A percentile compares a stretch with the other conserved stretches of the same genome.
These are phyloP conservation scores for Glossophaga mutica DNA, from an alignment of 2,797 vertebrate genomes.

Conservation along the genomic window DNA sequence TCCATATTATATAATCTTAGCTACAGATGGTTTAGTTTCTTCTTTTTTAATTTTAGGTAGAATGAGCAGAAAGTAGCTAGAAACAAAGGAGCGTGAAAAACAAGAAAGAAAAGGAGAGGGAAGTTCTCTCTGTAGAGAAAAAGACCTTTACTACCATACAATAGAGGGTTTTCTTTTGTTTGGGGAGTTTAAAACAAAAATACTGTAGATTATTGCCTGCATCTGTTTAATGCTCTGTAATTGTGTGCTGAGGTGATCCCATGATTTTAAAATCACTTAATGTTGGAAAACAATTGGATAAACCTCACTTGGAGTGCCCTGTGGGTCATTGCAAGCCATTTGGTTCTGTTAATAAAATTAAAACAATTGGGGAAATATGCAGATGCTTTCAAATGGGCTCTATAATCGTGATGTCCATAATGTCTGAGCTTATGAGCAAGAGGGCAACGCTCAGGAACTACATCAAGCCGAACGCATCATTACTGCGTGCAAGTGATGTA, in stretches of 20 bases:
- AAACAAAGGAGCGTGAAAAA: not conserved
- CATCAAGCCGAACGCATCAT: conserved; percentile 29
- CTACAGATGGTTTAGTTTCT: not conserved
- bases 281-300: conserved; percentile 46
- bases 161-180: not conserved
- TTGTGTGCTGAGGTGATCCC: conserved; percentile 43
- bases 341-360: conserved; percentile 68
- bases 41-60: not conserved
- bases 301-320: conserved; percentile 25
- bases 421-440: not conserved
- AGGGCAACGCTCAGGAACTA: not conserved
- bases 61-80: not conserved
- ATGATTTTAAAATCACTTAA: conserved; percentile 63
- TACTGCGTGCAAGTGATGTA: not conserved
- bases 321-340: conserved; percentile 46
- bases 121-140: not conserved
- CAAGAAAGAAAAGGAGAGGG: not conserved
- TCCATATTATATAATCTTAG: not conserved
- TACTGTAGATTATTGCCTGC: rapidly evolving
- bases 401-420: not conserved
- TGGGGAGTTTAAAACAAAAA: conserved; percentile 13
- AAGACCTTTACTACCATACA: not conserved
- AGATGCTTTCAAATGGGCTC: conserved; percentile 47
- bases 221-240: conserved; percentile 17
- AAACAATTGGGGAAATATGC: conserved; percentile 44